Percentiles rank a stretch among this genome's conserved stretches.
phyloP scores from a whole-genome alignment of 2,113 vertebrate genomes.

The Anguilla japonica region DNA sequence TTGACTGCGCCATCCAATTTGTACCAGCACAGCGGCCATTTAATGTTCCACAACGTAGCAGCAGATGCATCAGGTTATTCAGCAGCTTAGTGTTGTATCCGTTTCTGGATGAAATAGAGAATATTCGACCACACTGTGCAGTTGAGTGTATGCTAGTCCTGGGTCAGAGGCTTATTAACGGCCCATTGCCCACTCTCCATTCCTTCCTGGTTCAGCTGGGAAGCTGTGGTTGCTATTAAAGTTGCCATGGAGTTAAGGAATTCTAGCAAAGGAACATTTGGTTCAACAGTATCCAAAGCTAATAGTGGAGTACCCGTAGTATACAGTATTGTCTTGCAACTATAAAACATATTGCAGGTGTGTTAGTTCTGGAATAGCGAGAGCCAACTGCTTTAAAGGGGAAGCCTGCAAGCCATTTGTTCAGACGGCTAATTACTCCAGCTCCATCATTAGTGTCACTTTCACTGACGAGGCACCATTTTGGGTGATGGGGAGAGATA shows the following conservation, averaged over 20 bases:
- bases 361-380: neutral
- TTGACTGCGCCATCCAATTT: neutral
- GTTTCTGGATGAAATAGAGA: too few species aligned
- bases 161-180: neutral
- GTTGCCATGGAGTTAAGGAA: neutral
- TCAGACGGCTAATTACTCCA: neutral
- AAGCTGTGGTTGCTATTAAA: neutral
- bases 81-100: neutral
- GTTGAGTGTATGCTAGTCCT: neutral
- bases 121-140: neutral
- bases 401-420: neutral
- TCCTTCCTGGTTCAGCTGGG: neutral
- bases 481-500: neutral
- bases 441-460: neutral
- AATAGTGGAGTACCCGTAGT: neutral
- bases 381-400: neutral
- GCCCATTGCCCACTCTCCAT: neutral
- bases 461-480: neutral
- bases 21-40: neutral
- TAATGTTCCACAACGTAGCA: neutral
- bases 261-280: neutral
- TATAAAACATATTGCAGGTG: neutral
- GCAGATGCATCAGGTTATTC: neutral
- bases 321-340: neutral
- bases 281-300: too few species aligned